Conservation (phyloP, 1,140 invertebrate genomes). For the Diploscapter pachys region DNA sequence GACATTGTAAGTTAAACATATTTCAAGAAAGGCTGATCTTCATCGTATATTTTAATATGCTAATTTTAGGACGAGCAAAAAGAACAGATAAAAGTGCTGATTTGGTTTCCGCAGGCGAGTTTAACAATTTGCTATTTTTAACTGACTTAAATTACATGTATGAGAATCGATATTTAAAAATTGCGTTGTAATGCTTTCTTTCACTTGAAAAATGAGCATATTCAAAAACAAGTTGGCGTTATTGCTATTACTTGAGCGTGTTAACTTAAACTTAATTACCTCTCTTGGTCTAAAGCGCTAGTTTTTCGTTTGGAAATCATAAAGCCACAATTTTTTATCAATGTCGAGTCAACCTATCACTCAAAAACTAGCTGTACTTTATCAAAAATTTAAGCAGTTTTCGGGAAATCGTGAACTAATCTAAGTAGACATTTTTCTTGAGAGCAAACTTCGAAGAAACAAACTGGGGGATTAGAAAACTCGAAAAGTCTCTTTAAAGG, state of each 20-base stretch:
- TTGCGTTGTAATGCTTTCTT: background rate
- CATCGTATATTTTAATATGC: background rate
- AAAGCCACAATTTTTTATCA: too few relatives aligned
- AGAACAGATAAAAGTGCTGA: slow-evolving; percentile 33
- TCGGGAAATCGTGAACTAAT: too few relatives aligned
- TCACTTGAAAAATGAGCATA: background rate
- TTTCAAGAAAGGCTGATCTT: background rate
- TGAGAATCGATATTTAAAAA: background rate
- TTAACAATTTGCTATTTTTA: background rate
- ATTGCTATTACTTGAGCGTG: background rate
- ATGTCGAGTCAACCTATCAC: too few relatives aligned
- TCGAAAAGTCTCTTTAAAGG: too few relatives aligned
- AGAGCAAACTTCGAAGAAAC: too few relatives aligned
- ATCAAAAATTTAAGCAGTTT: too few relatives aligned
- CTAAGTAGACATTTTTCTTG: too few relatives aligned
- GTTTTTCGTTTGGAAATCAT: too few relatives aligned
- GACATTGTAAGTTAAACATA: slow-evolving; percentile 20
- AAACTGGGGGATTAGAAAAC: too few relatives aligned
- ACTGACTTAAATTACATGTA: background rate
- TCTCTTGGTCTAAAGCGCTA: too few relatives aligned
- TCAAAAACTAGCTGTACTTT: too few relatives aligned
- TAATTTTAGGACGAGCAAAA: slow-evolving; percentile 28
- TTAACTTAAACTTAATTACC: too few relatives aligned
- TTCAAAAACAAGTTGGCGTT: background rate
- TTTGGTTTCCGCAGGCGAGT: slow-evolving; percentile 32